These are phyloP conservation scores for Eumeta japonica DNA, from an alignment of 1,140 invertebrate species.

Conservation along the genomic window DNA sequence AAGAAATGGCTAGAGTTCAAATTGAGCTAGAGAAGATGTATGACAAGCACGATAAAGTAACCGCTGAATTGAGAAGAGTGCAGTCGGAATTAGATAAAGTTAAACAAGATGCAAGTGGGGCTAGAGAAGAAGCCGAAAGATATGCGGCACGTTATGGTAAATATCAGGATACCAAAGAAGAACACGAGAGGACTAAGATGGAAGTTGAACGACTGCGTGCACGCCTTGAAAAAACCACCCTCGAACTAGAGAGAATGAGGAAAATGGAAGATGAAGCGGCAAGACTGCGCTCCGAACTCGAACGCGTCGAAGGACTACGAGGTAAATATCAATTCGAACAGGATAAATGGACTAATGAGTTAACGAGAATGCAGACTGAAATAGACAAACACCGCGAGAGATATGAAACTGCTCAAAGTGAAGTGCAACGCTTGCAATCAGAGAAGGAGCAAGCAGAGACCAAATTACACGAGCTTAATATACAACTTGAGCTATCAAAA, in stretches of 20 bases:
- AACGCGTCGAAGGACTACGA: conserved; percentile 72
- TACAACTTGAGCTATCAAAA: conserved; percentile 77
- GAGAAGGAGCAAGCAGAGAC: conserved; percentile 71
- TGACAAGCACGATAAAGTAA: conserved; percentile 84
- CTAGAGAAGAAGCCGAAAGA: conserved; percentile 70
- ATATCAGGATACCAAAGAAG: conserved; percentile 78
- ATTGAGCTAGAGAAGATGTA: conserved; percentile 88
- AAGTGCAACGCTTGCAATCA: conserved; percentile 69
- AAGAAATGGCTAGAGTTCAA: conserved; percentile 81
- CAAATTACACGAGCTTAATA: conserved; percentile 73
- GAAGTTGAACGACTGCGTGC: conserved; percentile 82
- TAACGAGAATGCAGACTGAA: conserved; percentile 54
- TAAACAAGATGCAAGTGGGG: conserved; percentile 68
- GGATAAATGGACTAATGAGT: conserved; percentile 69
- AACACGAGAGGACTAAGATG: conserved; percentile 76
- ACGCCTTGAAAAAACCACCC: conserved; percentile 75
- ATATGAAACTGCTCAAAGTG: conserved; percentile 70
- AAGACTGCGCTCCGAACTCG: conserved; percentile 69
- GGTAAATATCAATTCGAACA: conserved; percentile 87
- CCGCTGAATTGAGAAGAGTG: conserved; percentile 77
- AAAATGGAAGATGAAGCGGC: conserved; percentile 68
- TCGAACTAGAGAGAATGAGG: conserved; percentile 73
- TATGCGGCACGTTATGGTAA: conserved; percentile 75
- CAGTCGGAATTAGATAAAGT: conserved; percentile 74
- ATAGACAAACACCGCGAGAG: conserved; percentile 73